A percentile compares a stretch with the other conserved stretches of the same genome.
These are phyloP conservation scores for Dolichotis patagonum DNA, from an alignment of 2,113 vertebrate genomes.

Conservation along the genomic window DNA sequence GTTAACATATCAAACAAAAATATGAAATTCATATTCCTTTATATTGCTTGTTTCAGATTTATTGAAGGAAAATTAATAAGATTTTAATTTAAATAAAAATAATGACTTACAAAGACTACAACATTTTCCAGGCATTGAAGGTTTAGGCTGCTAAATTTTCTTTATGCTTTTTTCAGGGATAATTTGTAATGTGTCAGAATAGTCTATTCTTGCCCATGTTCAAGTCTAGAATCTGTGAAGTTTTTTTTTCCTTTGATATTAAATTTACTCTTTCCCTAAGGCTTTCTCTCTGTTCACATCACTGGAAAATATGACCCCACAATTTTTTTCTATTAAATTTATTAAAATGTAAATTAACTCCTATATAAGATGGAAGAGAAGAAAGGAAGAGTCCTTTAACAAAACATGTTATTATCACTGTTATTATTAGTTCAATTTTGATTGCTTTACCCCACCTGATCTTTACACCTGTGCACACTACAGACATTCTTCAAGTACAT, in stretches of 20 bases:
- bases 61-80: conserved; percentile 78
- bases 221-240: not conserved
- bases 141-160: conserved; percentile 34
- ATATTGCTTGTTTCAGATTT: conserved; percentile 65
- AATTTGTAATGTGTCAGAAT: conserved; percentile 50
- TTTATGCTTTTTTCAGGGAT: conserved; percentile 20
- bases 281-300: not conserved
- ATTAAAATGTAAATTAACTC: conserved; percentile 65
- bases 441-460: conserved; percentile 32
- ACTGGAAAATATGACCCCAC: conserved; percentile 43
- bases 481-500: conserved; percentile 20
- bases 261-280: conserved; percentile 8
- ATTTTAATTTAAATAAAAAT: conserved; percentile 34
- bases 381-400: conserved; percentile 16
- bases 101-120: conserved; percentile 68
- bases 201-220: not conserved
- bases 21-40: conserved; percentile 42
- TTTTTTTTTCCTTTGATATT: conserved; percentile 22
- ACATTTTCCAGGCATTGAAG: conserved; percentile 35
- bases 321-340: conserved; percentile 36
- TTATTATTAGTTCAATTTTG: conserved; percentile 41
- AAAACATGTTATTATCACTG: not conserved
- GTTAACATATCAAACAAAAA: conserved; percentile 68
- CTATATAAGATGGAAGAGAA: conserved; percentile 27
- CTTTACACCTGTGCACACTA: conserved; percentile 37